Conservation (phyloP, 2,113 vertebrate genomes). For the Etia nguti region DNA sequence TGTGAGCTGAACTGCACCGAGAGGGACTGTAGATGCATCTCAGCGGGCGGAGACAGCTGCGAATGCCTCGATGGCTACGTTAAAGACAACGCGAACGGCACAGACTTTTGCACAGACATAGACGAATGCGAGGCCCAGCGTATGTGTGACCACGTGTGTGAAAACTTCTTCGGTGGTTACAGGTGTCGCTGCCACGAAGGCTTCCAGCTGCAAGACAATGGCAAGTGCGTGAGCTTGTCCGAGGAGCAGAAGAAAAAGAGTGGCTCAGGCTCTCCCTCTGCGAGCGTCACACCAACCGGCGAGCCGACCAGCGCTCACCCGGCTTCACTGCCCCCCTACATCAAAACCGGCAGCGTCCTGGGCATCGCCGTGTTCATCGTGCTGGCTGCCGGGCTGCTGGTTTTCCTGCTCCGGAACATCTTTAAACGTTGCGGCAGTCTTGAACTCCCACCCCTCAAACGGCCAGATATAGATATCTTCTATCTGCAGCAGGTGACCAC, state of each 20-base stretch:
- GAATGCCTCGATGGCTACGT: slow-evolving; percentile 36
- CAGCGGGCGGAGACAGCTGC: background rate
- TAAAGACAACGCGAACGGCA: background rate
- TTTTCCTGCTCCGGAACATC: background rate
- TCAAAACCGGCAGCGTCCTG: slow-evolving; percentile 54
- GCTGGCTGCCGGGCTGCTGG: background rate
- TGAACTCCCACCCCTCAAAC: slow-evolving; percentile 2
- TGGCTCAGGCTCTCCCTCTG: background rate
- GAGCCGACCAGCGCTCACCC: background rate
- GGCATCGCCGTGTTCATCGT: slow-evolving; percentile 33
- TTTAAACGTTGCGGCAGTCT: slow-evolving; percentile 6
- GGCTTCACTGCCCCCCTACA: slow-evolving; percentile 7
- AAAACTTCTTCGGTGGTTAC: background rate
- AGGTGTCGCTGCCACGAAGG: slow-evolving; percentile 24
- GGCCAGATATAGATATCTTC: slow-evolving; percentile 38
- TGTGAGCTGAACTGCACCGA: slow-evolving; percentile 11
- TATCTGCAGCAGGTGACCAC: slow-evolving; percentile 62
- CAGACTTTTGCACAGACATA: slow-evolving; percentile 4
- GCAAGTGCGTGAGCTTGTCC: background rate
- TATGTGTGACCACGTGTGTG: slow-evolving; percentile 22
- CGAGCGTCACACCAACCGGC: accelerated
- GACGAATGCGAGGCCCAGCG: background rate
- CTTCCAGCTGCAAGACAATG: background rate
- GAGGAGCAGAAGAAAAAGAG: background rate
- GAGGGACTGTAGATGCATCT: background rate